phyloP scores from a whole-genome alignment of 2,113 vertebrate genomes.

The Carassius auratus region DNA sequence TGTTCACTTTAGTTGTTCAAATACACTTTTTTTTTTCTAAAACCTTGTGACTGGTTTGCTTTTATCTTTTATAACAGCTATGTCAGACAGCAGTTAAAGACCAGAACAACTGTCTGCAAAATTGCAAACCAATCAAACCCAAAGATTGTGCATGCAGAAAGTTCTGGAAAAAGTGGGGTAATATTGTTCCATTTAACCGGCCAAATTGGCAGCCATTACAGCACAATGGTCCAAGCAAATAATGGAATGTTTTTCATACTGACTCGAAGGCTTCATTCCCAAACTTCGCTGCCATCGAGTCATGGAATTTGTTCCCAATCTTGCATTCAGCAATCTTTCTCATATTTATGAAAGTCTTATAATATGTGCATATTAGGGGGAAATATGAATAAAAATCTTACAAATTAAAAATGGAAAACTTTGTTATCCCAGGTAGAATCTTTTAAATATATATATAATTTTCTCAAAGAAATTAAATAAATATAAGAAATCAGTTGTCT shows the following conservation, averaged over 20 bases:
- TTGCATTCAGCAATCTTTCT: conserved; percentile 51
- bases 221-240: conserved; percentile 67
- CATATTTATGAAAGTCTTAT: conserved; percentile 5
- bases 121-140: conserved; percentile 66
- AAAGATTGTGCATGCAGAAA: conserved; percentile 59
- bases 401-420: neutral
- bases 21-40: conserved; percentile 65
- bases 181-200: conserved; percentile 62
- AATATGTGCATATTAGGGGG: neutral
- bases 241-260: conserved; percentile 70
- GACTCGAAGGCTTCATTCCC: conserved; percentile 59
- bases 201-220: conserved; percentile 70
- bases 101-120: conserved; percentile 59
- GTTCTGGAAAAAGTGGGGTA: conserved; percentile 75
- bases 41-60: neutral
- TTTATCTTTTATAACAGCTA: conserved; percentile 52
- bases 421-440: neutral
- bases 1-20: conserved; percentile 69
- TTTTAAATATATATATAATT: neutral
- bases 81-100: conserved; percentile 22
- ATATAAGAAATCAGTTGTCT: neutral
- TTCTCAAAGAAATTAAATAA: neutral
- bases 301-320: conserved; percentile 60
- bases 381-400: neutral
- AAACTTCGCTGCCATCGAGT: conserved; percentile 61